Conservation (phyloP, 2,888 invertebrate species). For the Tipula confusa region DNA sequence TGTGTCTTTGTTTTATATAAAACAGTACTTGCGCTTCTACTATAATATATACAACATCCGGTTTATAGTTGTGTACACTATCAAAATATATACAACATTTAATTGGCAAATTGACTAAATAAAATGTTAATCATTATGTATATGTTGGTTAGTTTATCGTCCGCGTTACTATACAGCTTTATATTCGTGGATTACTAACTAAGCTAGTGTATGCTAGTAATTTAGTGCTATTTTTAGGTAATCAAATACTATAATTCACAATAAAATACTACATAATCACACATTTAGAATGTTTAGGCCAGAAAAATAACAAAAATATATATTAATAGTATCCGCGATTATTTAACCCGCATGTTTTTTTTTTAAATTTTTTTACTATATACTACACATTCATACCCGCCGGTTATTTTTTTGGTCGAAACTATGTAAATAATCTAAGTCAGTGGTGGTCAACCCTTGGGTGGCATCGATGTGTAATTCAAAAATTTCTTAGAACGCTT, state of each 20-base stretch:
- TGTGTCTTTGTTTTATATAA: not conserved
- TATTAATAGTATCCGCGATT: not conserved
- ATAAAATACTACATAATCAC: not conserved
- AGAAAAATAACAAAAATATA: not conserved
- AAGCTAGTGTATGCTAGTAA: not conserved
- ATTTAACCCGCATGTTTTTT: not conserved
- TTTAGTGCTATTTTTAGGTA: not conserved
- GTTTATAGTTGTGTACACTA: not conserved
- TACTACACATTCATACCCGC: not conserved
- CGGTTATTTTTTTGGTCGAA: not conserved
- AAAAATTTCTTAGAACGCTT: too few species aligned
- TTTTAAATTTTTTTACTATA: not conserved
- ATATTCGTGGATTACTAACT: not conserved
- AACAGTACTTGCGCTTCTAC: not conserved
- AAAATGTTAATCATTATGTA: not conserved
- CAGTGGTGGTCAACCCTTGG: too few species aligned
- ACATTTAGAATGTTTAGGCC: not conserved
- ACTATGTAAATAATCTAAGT: not conserved
- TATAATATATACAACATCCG: not conserved
- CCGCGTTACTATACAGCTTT: not conserved
- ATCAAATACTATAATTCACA: not conserved
- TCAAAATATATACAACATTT: not conserved
- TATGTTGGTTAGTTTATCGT: not conserved
- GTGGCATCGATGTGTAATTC: too few species aligned
- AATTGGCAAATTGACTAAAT: not conserved